Evolutionary conservation across 2,113 vertebrate genomes (phyloP).

Genomic region (Sinocyclocheilus anophthalmus): DNA sequence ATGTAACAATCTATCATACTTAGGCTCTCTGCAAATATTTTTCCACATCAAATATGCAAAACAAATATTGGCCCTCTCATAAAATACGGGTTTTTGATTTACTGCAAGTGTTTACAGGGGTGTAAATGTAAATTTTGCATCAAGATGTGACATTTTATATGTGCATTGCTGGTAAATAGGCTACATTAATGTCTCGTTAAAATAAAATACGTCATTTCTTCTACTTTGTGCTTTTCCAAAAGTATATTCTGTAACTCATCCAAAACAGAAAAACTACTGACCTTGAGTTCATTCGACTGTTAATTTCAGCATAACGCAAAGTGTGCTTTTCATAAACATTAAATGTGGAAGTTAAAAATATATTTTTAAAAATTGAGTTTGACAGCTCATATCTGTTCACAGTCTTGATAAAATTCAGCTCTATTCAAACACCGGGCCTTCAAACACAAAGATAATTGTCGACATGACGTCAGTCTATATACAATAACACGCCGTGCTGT

Average conservation of each 20-base stretch:
- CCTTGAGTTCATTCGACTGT: background rate
- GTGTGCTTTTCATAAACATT: conserved; percentile 1
- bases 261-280: background rate
- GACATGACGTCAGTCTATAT: background rate
- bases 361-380: background rate
- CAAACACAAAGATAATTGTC: conserved; percentile 24
- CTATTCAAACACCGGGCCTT: conserved; percentile 16
- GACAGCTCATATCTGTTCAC: background rate
- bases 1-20: conserved; percentile 47
- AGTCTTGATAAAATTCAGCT: background rate
- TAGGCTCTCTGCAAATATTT: conserved; percentile 49
- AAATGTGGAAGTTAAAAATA: background rate
- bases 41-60: conserved; percentile 34
- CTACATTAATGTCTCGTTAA: conserved; percentile 8
- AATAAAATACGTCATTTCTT: background rate
- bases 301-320: background rate
- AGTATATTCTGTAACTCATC: background rate
- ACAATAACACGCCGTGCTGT: background rate
- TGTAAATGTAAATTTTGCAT: conserved; percentile 11
- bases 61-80: conserved; percentile 32
- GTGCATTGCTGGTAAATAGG: background rate
- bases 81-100: conserved; percentile 22
- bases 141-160: conserved; percentile 15
- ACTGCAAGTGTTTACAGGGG: conserved; percentile 4
- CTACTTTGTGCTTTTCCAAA: background rate